Conservation (phyloP, 2,888 invertebrate genomes). For the Leptinotarsa juncta region DNA sequence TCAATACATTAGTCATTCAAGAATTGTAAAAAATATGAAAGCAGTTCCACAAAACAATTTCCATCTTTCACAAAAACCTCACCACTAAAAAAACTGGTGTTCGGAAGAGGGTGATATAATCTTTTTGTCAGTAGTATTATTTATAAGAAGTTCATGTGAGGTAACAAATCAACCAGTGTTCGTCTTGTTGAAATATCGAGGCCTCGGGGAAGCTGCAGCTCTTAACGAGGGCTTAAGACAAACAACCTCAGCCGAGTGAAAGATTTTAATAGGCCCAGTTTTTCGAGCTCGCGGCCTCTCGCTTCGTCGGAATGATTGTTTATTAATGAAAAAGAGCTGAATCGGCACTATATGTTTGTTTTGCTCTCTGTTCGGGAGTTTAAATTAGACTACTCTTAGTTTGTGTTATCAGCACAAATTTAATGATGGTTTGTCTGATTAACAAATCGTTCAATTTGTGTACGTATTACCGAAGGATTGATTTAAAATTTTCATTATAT, state of each 20-base stretch:
- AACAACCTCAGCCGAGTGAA: slow-evolving; percentile 64
- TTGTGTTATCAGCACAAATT: slow-evolving; percentile 44
- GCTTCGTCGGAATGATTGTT: slow-evolving; percentile 55
- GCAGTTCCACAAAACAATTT: neutral
- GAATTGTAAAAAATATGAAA: no score
- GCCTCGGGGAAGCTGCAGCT: slow-evolving; percentile 38
- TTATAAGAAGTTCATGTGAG: slow-evolving; percentile 49
- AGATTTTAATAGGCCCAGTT: slow-evolving; percentile 66
- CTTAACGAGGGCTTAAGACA: slow-evolving; percentile 62
- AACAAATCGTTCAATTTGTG: slow-evolving; percentile 44
- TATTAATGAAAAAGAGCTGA: slow-evolving; percentile 58
- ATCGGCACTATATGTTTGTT: slow-evolving; percentile 51
- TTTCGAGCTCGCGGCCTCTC: slow-evolving; percentile 60
- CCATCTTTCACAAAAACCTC: neutral
- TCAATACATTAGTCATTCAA: no score
- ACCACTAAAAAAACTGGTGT: neutral
- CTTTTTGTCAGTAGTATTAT: slow-evolving; percentile 44
- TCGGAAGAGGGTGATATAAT: slow-evolving; percentile 24
- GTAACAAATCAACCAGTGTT: slow-evolving; percentile 54
- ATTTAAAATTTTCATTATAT: no score
- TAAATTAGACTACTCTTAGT: slow-evolving; percentile 39
- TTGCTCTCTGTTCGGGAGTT: slow-evolving; percentile 36
- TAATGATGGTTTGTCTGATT: slow-evolving; percentile 46
- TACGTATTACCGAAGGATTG: slow-evolving; percentile 23
- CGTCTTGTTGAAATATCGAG: slow-evolving; percentile 56